Conservation (phyloP, 2,888 invertebrate species). For the Eristalis arbustorum region DNA sequence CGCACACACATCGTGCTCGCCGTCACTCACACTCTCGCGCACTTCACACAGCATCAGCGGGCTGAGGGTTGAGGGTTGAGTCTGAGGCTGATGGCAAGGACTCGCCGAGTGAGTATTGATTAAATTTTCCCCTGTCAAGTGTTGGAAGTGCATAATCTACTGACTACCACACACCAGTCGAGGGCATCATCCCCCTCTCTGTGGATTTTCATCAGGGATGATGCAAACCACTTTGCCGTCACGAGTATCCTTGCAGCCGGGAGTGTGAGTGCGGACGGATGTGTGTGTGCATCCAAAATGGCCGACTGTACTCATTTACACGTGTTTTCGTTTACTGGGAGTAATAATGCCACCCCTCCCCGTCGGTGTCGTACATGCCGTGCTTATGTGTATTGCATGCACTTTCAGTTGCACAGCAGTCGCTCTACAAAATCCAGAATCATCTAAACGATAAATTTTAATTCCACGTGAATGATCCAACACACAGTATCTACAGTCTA, state of each 20-base stretch:
- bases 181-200: conserved; percentile 46
- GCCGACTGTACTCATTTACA: conserved; percentile 61
- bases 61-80: too few species aligned
- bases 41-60: neutral
- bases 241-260: conserved; percentile 2
- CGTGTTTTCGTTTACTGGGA: conserved; percentile 48
- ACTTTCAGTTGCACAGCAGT: conserved; percentile 23
- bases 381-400: conserved; percentile 7
- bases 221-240: conserved; percentile 12
- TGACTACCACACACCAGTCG: conserved; percentile 41
- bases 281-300: conserved; percentile 60
- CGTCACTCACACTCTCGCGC: neutral
- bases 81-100: conserved; percentile 17
- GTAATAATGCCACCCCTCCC: conserved; percentile 22
- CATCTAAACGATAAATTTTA: conserved; percentile 51
- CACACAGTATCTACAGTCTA: neutral
- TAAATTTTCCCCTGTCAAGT: conserved; percentile 68
- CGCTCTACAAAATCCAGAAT: conserved; percentile 31
- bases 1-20: neutral
- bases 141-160: conserved; percentile 67
- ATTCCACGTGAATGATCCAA: conserved; percentile 32
- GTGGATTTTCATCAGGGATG: conserved; percentile 27
- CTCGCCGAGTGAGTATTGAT: conserved; percentile 52
- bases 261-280: conserved; percentile 32
- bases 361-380: neutral